Evolutionary conservation across 35 echinoderm and acorn worm species (phyloP).

Genomic region (Diadema setosum): DNA sequence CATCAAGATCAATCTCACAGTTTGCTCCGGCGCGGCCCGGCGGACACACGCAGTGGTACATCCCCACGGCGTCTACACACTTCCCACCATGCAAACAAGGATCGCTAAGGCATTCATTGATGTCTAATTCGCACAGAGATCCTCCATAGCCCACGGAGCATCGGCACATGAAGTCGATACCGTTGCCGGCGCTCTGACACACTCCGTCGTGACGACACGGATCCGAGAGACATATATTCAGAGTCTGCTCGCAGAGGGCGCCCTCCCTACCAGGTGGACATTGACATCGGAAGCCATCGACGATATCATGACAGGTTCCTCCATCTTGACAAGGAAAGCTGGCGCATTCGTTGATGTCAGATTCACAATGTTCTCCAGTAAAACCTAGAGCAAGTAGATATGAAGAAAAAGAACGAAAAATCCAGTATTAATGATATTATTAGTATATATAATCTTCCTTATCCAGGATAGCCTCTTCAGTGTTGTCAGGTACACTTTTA

Average conservation of each 20-base stretch:
- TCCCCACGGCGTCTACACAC: not conserved
- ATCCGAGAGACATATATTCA: slow-evolving; percentile 11
- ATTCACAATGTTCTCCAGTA: slow-evolving; percentile 46
- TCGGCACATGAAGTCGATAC: not conserved
- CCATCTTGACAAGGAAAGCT: slow-evolving; percentile 60
- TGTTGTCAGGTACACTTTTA: too few relatives aligned
- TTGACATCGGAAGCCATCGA: slow-evolving; percentile 30
- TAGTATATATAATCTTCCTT: too few relatives aligned
- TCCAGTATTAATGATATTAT: too few relatives aligned
- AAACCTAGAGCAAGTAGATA: slow-evolving; percentile 61
- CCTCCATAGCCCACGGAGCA: slow-evolving; percentile 36
- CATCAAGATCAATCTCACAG: slow-evolving; percentile 5
- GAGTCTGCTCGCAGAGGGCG: not conserved
- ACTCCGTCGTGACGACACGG: slow-evolving; percentile 48
- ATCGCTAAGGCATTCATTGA: not conserved
- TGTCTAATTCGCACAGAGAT: not conserved
- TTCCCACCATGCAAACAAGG: not conserved
- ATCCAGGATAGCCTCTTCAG: too few relatives aligned
- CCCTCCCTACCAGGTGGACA: slow-evolving; percentile 35
- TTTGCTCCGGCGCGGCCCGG: not conserved
- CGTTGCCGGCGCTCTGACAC: not conserved
- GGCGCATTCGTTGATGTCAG: slow-evolving; percentile 44
- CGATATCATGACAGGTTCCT: slow-evolving; percentile 55
- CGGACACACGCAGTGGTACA: not conserved
- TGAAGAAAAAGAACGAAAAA: not conserved